Base-by-base conservation (phyloP, 2,113 vertebrate species). In the Ceratotherium simum region DNA sequence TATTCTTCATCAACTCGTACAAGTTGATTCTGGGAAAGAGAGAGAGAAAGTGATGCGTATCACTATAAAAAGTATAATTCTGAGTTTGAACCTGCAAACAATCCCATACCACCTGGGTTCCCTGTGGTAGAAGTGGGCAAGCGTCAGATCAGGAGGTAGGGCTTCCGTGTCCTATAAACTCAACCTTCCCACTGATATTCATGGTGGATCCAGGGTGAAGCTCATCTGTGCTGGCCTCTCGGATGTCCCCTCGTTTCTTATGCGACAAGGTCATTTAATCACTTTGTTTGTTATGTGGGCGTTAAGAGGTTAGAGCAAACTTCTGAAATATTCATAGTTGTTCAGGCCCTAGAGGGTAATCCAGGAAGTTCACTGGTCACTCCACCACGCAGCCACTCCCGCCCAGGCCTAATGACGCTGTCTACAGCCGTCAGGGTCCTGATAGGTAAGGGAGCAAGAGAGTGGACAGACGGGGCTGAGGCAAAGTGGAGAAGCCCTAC, bases 1-100 rank as follows among this genome's bases (percentile, higher is more conserved):
- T 99, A 95, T 99, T 99, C 98, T 99, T 99, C 90, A 99, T 99
- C 95, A 99, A 95, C 97, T 99, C 99, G 5, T 99, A 99, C 96
- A 99, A 98, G 98, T 99, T 99, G 96, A 99, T 99, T 97, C 99
- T 99, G 98, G 6, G 56, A 94, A 39, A 91, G 75, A 91, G 51
- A 92, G 82, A 96, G 75, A 95, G 54, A 91, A 56, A 72, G 56
- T 76, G 64, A 97, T n/a, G 9, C 2, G 3, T 21, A 18, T 29
- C 29, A 3, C 27, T 76, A 2, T 85, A 23, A 48, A 60, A 60
- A 62, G n/a, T 10, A 23, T 5, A 31, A 75, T 5, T 17, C 33
- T 31, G 10, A 60, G 25, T 62, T 12, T 60, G 54, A 65, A 56
- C 27, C 33, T 31, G 13, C 3, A 17, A 46, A 60, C n/a, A 56